phyloP scores from a whole-genome alignment of 2,113 vertebrate species.

The Apteryx owenii region DNA sequence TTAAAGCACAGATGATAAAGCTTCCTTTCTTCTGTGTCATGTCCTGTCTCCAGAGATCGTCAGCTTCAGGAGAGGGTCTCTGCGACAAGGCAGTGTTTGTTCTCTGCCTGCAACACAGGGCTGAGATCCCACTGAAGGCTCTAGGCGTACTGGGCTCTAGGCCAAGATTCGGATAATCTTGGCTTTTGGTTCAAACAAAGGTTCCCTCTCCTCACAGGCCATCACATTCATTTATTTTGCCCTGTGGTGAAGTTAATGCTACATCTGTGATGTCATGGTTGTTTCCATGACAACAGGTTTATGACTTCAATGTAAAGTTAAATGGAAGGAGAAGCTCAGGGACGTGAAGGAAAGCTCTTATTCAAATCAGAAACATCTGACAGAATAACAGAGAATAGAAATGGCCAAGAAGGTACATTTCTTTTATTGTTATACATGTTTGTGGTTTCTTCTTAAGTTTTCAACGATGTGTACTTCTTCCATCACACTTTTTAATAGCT shows the following conservation, averaged over 20 bases:
- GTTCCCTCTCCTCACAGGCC: constrained; percentile 47
- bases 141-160: neutral
- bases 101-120: neutral
- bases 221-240: constrained; percentile 55
- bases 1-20: constrained; percentile 3
- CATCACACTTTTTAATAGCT: constrained; percentile 19
- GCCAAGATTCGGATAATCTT: constrained; percentile 35
- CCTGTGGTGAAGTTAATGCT: constrained; percentile 57
- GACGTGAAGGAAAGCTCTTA: constrained; percentile 34
- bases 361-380: constrained; percentile 57
- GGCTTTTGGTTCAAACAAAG: constrained; percentile 63
- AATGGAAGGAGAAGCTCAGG: constrained; percentile 36
- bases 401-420: constrained; percentile 40
- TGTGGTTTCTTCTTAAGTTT: constrained; percentile 52
- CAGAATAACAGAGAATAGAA: constrained; percentile 22
- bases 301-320: constrained; percentile 55
- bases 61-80: neutral
- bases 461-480: neutral
- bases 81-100: neutral
- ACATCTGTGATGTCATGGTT: constrained; percentile 50
- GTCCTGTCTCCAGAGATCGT: neutral
- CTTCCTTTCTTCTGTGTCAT: neutral
- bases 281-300: constrained; percentile 50
- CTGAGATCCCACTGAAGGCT: constrained; percentile 9
- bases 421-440: constrained; percentile 36